These are phyloP conservation scores for Sarcophilus harrisii DNA, from an alignment of 2,797 vertebrate species.

Conservation along the genomic window DNA sequence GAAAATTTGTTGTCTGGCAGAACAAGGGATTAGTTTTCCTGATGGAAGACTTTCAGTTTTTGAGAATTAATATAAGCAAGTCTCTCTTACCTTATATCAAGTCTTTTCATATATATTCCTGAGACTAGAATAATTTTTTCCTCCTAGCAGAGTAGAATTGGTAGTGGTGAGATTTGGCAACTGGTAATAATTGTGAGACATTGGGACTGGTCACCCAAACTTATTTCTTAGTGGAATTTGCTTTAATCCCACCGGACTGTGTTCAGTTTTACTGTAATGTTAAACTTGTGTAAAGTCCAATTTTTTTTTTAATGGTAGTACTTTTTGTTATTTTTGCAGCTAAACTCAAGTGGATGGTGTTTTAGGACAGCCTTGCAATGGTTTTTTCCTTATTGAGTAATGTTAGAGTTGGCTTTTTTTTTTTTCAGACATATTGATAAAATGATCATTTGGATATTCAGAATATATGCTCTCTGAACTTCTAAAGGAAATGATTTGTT, in stretches of 20 bases:
- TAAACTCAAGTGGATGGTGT: neutral
- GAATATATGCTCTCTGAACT: neutral
- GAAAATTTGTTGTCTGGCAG: constrained; percentile 22
- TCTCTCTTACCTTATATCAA: constrained; percentile 53
- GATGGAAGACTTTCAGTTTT: constrained; percentile 40
- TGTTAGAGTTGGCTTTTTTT: neutral
- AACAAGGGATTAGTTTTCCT: constrained; percentile 22
- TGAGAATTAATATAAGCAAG: constrained; percentile 36
- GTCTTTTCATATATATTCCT: constrained; percentile 31
- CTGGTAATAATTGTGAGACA: neutral
- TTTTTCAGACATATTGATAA: neutral
- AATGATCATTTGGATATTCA: neutral
- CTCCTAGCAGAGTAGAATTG: constrained; percentile 43
- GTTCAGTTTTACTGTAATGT: neutral
- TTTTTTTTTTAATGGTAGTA: neutral
- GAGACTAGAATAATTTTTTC: constrained; percentile 49
- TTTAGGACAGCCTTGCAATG: neutral
- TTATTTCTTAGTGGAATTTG: neutral
- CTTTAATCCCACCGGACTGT: neutral
- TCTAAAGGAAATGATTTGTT: neutral
- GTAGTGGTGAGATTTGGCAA: constrained; percentile 26
- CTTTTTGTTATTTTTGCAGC: neutral
- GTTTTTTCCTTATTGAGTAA: neutral
- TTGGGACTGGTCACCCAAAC: constrained; percentile 41
- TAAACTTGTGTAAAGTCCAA: neutral